Conservation (phyloP, 2,797 vertebrate genomes). For the Sternarchorhynchus goeldii region DNA sequence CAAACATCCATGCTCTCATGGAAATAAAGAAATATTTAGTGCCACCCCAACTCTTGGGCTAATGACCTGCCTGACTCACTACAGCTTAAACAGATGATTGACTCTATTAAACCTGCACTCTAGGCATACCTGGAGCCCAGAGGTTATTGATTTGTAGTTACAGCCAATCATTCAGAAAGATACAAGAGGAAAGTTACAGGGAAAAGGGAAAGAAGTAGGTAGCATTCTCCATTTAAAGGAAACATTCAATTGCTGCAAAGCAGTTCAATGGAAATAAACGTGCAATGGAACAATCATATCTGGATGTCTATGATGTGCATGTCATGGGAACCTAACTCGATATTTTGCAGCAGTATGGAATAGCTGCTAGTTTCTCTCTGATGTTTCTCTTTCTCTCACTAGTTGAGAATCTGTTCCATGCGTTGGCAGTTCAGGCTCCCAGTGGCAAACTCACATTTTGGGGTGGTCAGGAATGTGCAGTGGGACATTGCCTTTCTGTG, state of each 20-base stretch:
- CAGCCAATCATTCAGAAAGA: slow-evolving; percentile 28
- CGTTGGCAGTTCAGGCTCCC: slow-evolving; percentile 31
- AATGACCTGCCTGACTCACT: slow-evolving; percentile 17
- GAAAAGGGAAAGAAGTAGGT: neutral
- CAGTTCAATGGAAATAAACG: no score
- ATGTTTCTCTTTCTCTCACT: slow-evolving; percentile 8
- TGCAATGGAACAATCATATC: no score
- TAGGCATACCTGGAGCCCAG: slow-evolving; percentile 35
- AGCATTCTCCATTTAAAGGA: neutral
- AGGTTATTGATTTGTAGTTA: slow-evolving; percentile 42
- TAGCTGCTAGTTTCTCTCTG: neutral
- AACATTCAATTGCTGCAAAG: no score
- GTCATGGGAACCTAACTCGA: no score
- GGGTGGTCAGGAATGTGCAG: slow-evolving; percentile 66
- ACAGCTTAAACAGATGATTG: slow-evolving; percentile 20
- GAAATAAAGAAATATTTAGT: neutral
- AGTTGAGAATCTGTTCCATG: slow-evolving; percentile 26
- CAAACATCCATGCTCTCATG: neutral
- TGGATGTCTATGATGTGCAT: no score
- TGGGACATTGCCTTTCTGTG: slow-evolving; percentile 70
- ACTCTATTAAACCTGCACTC: slow-evolving; percentile 29
- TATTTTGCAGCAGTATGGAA: no score
- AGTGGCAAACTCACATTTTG: slow-evolving; percentile 42
- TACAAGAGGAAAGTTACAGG: neutral
- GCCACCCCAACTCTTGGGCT: slow-evolving; percentile 1